Evolutionary conservation across 92 coral and sea anemone species (phyloP).

Genomic region (Umimayanthus chanpuru): DNA sequence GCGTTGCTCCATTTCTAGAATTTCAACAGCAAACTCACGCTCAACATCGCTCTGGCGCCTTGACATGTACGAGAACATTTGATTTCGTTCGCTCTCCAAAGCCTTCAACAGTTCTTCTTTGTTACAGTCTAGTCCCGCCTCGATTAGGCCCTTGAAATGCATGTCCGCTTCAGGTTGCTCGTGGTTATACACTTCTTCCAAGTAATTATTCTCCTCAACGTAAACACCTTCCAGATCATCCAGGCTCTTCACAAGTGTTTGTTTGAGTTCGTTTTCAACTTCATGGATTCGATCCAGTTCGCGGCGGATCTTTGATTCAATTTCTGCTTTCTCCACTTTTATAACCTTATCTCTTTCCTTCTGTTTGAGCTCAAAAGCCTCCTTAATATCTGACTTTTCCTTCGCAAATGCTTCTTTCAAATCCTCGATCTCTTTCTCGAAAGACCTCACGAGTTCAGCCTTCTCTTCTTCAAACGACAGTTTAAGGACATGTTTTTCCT

Average conservation of each 20-base stretch:
- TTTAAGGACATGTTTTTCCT: slow-evolving; percentile 93
- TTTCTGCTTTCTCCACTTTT: slow-evolving; percentile 77
- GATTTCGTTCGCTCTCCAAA: slow-evolving; percentile 75
- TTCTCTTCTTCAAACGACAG: slow-evolving; percentile 94
- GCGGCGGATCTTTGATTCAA: slow-evolving; percentile 74
- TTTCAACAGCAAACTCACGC: slow-evolving; percentile 88
- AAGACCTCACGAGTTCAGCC: slow-evolving; percentile 60
- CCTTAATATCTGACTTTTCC: slow-evolving; percentile 82
- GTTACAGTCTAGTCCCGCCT: slow-evolving; percentile 59
- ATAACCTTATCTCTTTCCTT: slow-evolving; percentile 75
- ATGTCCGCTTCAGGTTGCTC: slow-evolving; percentile 95
- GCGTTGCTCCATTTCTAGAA: slow-evolving; percentile 88
- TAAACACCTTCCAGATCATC: slow-evolving; percentile 89
- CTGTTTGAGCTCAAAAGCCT: slow-evolving; percentile 63
- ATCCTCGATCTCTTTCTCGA: slow-evolving; percentile 77
- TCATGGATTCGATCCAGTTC: slow-evolving; percentile 93
- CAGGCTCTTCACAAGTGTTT: slow-evolving; percentile 77
- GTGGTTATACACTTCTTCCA: slow-evolving; percentile 68
- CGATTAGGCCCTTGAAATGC: slow-evolving; percentile 71
- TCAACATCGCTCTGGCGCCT: slow-evolving; percentile 87
- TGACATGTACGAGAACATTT: slow-evolving; percentile 80
- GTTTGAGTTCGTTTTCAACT: slow-evolving; percentile 90
- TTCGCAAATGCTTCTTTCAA: slow-evolving; percentile 68
- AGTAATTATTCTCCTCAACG: slow-evolving; percentile 76
- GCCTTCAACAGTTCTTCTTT: slow-evolving; percentile 64